Evolutionary conservation across 2,113 vertebrate genomes (phyloP), one percentile per base, ranked within the genome.

Genomic region (Poecilia latipinna): DNA sequence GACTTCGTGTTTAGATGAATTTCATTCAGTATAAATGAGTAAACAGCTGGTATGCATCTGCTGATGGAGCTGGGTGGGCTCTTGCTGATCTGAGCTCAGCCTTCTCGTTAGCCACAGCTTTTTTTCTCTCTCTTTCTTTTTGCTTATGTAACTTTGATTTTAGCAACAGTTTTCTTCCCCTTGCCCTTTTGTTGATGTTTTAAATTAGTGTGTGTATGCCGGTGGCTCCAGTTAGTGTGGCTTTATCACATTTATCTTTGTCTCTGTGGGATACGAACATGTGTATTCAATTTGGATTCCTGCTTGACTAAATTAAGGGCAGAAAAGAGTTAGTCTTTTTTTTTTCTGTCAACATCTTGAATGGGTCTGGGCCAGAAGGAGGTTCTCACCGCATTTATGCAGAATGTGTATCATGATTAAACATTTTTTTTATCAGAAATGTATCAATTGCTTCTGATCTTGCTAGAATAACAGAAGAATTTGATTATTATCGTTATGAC

Each of bases 21-120:
- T 78, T 91, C 87, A 92, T 94, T 88, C 82, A 93, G 88, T 88
- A 93, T 94, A 80, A 83, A 94, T 94, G 54, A 72, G 68, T 72
- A 74, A 85, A 79, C 88, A 91, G 83, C 88, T 91, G 88, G 80
- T 68, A 75, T 82, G 69, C 75, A 79, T 72, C 82, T 65, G 33
- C 79, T 70, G 44, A 31, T n/a, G 42, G 61, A 63, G 29, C 51
- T 70, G 83, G 80, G 78, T 74, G 82, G 86, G 76, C 51, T 80
- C 75, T 65, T 37, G 74, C 73, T 82, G 83, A 71, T 81, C 64
- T 70, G 39, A 48, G 84, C 82, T 75, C 76, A 74, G 85, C 75
- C 76, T 84, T 83, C 77, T 84, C 84, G 86, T 88, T 91, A 84
- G 42, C 42, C 68, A 61, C 61, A 68, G 26, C 68, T 86, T 86